Base-by-base conservation (phyloP, 2,888 invertebrate genomes). In the Melanargia galathea region DNA sequence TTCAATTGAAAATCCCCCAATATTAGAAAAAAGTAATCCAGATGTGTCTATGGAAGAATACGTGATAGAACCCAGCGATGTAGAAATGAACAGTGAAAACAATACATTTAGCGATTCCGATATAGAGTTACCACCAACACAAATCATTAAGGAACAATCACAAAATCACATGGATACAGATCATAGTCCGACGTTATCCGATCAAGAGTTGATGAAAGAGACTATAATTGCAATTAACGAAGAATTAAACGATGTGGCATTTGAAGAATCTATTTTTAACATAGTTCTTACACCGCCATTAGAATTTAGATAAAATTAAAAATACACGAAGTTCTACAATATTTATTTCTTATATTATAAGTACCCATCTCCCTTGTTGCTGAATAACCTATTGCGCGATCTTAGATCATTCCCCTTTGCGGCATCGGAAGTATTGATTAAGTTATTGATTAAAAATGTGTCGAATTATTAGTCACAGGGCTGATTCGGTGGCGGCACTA, bases 81-180 rank as follows among this genome's bases (percentile, higher is more conserved):
- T 52, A 26, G 59, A 60, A 16, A 51, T 30, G 18, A 54, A 54
- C 52, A 67, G 70, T 26, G 66, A 62, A 46, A 71, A 72, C 62
- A 73, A 71, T 13, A 68, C 71, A 30, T 67, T 71, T 49, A 76
- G 81, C 38, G 68, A 71, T 40, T 68, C 66, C 49, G 82, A 84
- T 68, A 75, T 82, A 61, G 86, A 86, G 35, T 83, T 84, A 66
- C 87, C 86, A 10, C 60, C 79, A 26, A 91, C 91, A 16, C 90
- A 90, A 80, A 71, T 87, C 5, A 75, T 90, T 54, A 81, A 80
- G 70, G 81, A 84, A 67, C 78, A 69, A 56, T 73, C 74, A 26
- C 67, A 56, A 38, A 65, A 18, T 18, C 4, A 67, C 51, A 71
- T 68, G 62, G 62, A 65, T 24, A 71, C 70, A 54, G 62, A 63